Evolutionary conservation across 2,113 vertebrate species (phyloP).

Genomic region (human): GRCh38 chr18:22166001-22166500

Average conservation of each 20-base stretch:
- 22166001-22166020: neutral
- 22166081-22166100: neutral
- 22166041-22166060: neutral
- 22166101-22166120: neutral
- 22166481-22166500: neutral
- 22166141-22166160: neutral
- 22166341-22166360: neutral
- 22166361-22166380: conserved; percentile 24
- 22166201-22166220: neutral
- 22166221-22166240: neutral
- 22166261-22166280: neutral
- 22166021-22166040: neutral
- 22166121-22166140: neutral
- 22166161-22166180: neutral
- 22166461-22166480: neutral
- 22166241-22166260: neutral
- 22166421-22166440: neutral
- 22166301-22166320: neutral
- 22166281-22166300: neutral
- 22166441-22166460: neutral
- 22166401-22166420: neutral
- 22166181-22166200: neutral
- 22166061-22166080: neutral
- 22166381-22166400: neutral
- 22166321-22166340: conserved; percentile 40